phyloP scores from a whole-genome alignment of 2,797 vertebrate genomes.

The Alcedo quadribrachys region DNA sequence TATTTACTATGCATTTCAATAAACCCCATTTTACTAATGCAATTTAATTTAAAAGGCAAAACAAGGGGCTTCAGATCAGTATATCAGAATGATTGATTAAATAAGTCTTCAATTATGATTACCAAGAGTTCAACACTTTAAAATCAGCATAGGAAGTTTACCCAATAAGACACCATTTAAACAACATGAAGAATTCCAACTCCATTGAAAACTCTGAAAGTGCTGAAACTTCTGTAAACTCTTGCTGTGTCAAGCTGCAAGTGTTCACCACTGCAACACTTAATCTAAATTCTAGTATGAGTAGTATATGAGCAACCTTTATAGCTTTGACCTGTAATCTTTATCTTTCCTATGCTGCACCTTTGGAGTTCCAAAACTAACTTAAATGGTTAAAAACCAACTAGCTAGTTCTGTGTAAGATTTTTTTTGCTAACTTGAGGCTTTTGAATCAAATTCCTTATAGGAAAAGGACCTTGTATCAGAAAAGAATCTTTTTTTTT shows the following conservation, averaged over 20 bases:
- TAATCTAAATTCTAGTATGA: not conserved
- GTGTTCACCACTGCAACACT: not conserved
- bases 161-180: not conserved
- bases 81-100: no score
- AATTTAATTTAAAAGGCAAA: conserved; percentile 1
- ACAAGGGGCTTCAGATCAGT: not conserved
- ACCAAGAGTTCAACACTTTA: not conserved
- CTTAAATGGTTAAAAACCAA: not conserved
- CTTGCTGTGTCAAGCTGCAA: not conserved
- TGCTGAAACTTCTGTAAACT: no score
- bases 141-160: not conserved
- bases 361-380: fast-evolving
- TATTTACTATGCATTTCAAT: not conserved
- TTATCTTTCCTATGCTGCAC: not conserved
- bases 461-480: not conserved
- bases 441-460: not conserved
- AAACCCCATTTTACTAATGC: not conserved
- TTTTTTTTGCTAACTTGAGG: not conserved
- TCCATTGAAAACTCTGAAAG: not conserved
- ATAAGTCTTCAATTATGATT: not conserved
- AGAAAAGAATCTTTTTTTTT: not conserved
- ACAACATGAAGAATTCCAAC: not conserved
- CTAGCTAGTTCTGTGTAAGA: not conserved
- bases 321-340: not conserved
- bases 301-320: not conserved